Evolutionary conservation across 1,140 invertebrate species (phyloP).

Genomic region (Zaprionus vittiger): DNA sequence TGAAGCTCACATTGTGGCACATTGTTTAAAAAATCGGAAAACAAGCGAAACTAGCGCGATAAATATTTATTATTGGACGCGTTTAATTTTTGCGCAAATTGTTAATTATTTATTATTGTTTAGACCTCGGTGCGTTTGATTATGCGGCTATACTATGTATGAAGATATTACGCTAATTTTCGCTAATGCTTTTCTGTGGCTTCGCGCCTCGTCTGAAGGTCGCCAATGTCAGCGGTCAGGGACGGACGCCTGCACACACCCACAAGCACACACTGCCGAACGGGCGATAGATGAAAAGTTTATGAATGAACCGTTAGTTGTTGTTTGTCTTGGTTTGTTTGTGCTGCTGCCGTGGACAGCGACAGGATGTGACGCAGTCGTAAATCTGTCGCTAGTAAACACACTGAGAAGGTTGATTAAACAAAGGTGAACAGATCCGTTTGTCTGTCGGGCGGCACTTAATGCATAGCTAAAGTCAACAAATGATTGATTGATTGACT

Average conservation of each 20-base stretch:
- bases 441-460: constrained; percentile 24
- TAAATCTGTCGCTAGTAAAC: constrained; percentile 72
- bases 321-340: constrained; percentile 22
- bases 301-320: constrained; percentile 35
- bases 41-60: constrained; percentile 24
- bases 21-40: constrained; percentile 42
- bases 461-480: constrained; percentile 14
- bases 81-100: constrained; percentile 40
- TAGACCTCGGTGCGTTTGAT: constrained; percentile 22
- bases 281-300: constrained; percentile 17
- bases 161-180: constrained; percentile 15
- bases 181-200: constrained; percentile 37
- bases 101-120: constrained; percentile 67
- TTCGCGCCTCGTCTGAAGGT: constrained; percentile 28
- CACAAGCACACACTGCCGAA: neutral
- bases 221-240: constrained; percentile 62
- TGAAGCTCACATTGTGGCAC: constrained; percentile 31
- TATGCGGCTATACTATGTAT: constrained; percentile 5
- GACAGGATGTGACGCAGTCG: constrained; percentile 72
- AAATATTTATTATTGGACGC: constrained; percentile 66
- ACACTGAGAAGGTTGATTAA: constrained; percentile 61
- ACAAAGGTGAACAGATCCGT: constrained; percentile 53
- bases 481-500: constrained; percentile 57
- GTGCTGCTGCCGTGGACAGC: constrained; percentile 24
- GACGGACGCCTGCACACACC: neutral